A percentile compares a stretch with the other conserved stretches of the same genome.
Conservation (phyloP, 1,140 invertebrate genomes). For the Hylaeus anthracinus region DNA sequence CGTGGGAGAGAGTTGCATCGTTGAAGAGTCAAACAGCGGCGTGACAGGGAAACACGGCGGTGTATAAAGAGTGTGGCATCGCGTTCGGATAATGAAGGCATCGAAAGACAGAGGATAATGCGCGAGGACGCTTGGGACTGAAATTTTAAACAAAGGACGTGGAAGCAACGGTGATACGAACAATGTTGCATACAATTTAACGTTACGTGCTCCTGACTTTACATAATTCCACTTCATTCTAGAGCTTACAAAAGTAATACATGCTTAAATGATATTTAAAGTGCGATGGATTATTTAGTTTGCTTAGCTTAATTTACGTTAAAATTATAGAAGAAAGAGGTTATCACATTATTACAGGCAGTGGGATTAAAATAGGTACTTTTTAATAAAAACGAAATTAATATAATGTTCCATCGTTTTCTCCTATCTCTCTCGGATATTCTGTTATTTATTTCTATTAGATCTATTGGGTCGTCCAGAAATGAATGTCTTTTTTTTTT, state of each 20-base stretch:
- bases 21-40: slow-evolving; percentile 12
- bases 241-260: slow-evolving; percentile 18
- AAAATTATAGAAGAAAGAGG: not conserved
- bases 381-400: no score
- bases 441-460: no score
- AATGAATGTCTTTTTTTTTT: no score
- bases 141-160: slow-evolving; percentile 52
- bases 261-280: not conserved
- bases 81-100: slow-evolving; percentile 37
- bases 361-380: no score
- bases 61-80: slow-evolving; percentile 17
- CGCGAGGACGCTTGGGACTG: slow-evolving; percentile 42
- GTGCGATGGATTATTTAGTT: not conserved
- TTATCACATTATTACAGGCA: no score
- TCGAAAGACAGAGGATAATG: slow-evolving; percentile 39
- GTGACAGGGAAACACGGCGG: slow-evolving; percentile 10
- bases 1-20: not conserved
- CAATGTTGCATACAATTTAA: slow-evolving; percentile 41
- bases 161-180: slow-evolving; percentile 42
- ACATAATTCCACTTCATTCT: slow-evolving; percentile 40
- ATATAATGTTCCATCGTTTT: no score
- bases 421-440: no score
- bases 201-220: slow-evolving; percentile 44
- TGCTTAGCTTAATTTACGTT: not conserved
- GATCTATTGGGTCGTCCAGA: no score